Conservation (phyloP, 1,140 invertebrate genomes). For the Lamellibrachia luymesi region DNA sequence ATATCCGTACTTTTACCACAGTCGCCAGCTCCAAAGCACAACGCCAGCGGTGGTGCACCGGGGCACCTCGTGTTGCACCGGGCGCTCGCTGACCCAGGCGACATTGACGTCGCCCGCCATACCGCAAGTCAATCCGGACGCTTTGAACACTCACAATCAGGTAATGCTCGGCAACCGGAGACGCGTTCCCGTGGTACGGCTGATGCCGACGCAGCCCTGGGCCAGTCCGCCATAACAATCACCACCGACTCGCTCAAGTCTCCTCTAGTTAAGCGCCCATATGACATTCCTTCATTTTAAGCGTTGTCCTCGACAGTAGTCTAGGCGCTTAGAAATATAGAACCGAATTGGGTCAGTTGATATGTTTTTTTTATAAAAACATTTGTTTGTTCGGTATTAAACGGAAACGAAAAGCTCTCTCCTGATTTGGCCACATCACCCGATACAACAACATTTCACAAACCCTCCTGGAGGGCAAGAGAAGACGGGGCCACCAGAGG, state of each 20-base stretch:
- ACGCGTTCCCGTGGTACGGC: background rate
- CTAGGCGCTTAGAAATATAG: too few species aligned
- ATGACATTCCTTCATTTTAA: background rate
- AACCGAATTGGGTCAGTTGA: too few species aligned
- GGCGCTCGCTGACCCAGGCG: background rate
- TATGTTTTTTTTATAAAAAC: too few species aligned
- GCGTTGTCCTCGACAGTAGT: too few species aligned
- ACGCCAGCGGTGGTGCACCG: background rate
- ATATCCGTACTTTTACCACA: too few species aligned
- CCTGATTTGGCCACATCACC: too few species aligned
- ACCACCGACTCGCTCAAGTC: background rate
- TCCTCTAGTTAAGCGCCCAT: background rate
- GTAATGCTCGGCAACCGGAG: background rate
- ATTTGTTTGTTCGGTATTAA: too few species aligned
- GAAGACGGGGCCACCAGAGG: too few species aligned
- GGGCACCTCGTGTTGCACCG: background rate
- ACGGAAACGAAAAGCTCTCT: too few species aligned
- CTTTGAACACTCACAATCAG: background rate
- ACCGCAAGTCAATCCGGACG: background rate
- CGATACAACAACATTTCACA: too few species aligned
- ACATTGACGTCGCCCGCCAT: background rate
- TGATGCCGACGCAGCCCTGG: background rate
- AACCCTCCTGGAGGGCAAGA: too few species aligned
- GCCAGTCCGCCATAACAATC: background rate
- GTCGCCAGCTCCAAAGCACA: background rate